These are phyloP conservation scores for Trichogramma pretiosum DNA, from an alignment of 1,140 invertebrate species.

Conservation along the genomic window DNA sequence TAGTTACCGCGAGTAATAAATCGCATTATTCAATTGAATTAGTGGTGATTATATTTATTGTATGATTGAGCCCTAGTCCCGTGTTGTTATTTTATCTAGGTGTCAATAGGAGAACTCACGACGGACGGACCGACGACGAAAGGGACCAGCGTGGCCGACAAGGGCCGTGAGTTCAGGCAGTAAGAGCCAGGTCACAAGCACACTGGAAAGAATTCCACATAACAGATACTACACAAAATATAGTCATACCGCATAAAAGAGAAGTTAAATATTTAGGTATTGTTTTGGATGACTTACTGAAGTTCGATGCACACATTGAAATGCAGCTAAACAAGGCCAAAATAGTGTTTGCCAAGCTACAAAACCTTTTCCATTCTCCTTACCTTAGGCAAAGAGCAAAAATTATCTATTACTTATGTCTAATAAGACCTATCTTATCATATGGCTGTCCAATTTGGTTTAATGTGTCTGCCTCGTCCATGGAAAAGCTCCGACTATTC, in stretches of 20 bases:
- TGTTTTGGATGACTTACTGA: conserved; percentile 3
- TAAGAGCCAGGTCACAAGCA: no score
- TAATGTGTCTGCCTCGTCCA: conserved; percentile 5
- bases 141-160: no score
- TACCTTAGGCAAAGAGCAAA: conserved; percentile 7
- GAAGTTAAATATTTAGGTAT: no score
- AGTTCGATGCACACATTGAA: conserved; percentile 6
- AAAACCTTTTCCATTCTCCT: conserved; percentile 13
- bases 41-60: no score
- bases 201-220: conserved; percentile 10
- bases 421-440: conserved; percentile 16
- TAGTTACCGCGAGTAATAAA: no score
- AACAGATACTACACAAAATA: not conserved
- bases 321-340: conserved; percentile 8
- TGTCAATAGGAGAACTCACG: no score
- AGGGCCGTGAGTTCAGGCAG: no score
- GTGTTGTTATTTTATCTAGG: no score
- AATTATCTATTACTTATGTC: conserved; percentile 14
- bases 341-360: conserved; percentile 1
- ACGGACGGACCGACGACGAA: no score
- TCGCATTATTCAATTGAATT: no score
- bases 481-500: conserved; percentile 14
- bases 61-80: no score
- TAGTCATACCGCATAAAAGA: conserved; percentile 1
- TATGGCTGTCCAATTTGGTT: conserved; percentile 16